Conservation (phyloP, 2,113 vertebrate genomes). For the Odobenus rosmarus region DNA sequence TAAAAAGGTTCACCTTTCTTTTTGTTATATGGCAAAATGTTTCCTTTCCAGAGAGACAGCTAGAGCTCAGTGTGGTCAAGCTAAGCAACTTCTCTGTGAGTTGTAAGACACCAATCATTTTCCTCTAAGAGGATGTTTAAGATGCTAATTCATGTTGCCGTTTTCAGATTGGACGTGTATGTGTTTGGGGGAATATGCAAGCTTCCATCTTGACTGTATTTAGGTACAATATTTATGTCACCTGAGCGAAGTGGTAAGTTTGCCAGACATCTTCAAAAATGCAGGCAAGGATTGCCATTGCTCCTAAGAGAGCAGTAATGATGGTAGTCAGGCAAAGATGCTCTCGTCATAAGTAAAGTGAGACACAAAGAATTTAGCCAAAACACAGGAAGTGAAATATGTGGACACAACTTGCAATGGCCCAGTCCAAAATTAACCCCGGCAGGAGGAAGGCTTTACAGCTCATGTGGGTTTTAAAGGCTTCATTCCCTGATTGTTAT, state of each 20-base stretch:
- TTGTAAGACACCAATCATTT: constrained; percentile 61
- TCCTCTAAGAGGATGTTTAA: constrained; percentile 55
- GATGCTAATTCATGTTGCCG: constrained; percentile 58
- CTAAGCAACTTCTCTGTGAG: neutral
- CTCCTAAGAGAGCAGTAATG: neutral
- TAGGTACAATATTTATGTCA: constrained; percentile 54
- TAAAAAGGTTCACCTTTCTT: constrained; percentile 74
- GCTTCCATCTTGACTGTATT: constrained; percentile 69
- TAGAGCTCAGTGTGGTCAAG: constrained; percentile 61
- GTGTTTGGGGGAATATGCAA: neutral
- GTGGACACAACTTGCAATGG: neutral
- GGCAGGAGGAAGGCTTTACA: neutral
- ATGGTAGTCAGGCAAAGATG: neutral
- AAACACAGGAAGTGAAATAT: neutral
- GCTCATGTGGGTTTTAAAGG: neutral
- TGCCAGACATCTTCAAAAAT: constrained; percentile 60
- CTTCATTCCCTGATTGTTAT: constrained; percentile 5
- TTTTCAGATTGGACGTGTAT: constrained; percentile 34
- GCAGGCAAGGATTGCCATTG: neutral
- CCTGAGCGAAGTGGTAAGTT: constrained; percentile 42
- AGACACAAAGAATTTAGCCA: constrained; percentile 59
- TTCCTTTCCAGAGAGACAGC: constrained; percentile 77
- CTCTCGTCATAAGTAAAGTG: neutral
- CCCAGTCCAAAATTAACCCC: neutral
- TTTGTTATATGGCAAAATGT: constrained; percentile 77